A percentile compares a stretch with the other conserved stretches of the same genome.
Conservation (phyloP, 1,140 invertebrate genomes). For the Zaprionus capensis region DNA sequence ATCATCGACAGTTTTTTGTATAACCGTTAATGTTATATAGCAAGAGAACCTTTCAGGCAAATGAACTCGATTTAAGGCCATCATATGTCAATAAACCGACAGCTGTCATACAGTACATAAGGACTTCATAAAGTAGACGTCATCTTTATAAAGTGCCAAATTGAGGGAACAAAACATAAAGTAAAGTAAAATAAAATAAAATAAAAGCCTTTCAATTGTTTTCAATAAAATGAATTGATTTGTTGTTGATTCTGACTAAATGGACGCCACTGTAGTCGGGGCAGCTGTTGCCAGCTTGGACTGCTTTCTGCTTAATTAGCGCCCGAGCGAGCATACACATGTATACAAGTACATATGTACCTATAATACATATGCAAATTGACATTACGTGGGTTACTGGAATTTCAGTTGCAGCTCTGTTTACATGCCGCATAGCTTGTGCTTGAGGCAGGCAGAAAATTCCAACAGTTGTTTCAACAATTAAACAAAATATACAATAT, state of each 20-base stretch:
- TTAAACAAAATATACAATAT: neutral
- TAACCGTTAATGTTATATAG: neutral
- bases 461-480: slow-evolving; percentile 75
- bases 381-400: slow-evolving; percentile 73
- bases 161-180: slow-evolving; percentile 12
- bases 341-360: neutral
- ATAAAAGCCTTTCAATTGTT: slow-evolving; percentile 70
- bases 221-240: slow-evolving; percentile 81
- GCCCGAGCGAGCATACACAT: slow-evolving; percentile 22
- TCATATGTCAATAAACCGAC: slow-evolving; percentile 25
- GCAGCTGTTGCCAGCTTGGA: slow-evolving; percentile 43
- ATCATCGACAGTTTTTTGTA: neutral
- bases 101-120: slow-evolving; percentile 34
- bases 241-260: slow-evolving; percentile 66
- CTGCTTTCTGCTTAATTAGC: slow-evolving; percentile 68
- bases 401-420: slow-evolving; percentile 59
- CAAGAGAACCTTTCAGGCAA: slow-evolving; percentile 4
- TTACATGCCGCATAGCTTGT: slow-evolving; percentile 58
- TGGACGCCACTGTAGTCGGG: slow-evolving; percentile 17
- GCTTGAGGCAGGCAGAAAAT: slow-evolving; percentile 26
- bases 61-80: slow-evolving; percentile 23
- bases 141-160: slow-evolving; percentile 28
- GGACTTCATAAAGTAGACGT: slow-evolving; percentile 16
- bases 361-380: slow-evolving; percentile 62
- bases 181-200: neutral